Base-by-base conservation (phyloP, 2,113 vertebrate genomes). In the Todiramphus saurophagus region DNA sequence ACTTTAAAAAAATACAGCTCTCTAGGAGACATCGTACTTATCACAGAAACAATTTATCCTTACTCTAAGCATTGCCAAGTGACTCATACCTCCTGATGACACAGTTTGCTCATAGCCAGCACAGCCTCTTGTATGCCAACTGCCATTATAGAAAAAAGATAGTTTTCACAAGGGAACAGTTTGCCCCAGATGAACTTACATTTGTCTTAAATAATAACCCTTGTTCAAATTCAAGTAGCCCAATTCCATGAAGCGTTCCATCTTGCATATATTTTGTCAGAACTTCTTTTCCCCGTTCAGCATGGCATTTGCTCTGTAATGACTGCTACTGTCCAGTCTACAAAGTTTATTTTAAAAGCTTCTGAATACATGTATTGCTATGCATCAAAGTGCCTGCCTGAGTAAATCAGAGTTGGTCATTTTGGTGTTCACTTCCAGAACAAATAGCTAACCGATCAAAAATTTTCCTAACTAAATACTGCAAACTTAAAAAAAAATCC, bases 81-180 rank as follows among this genome's bases (percentile, higher is more conserved):
- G 93, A 94, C 64, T 96, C 93, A 90, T 69, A 50, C 63, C 75
- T 90, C 37, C 50, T 13, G 68, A 83, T 55, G 75, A 83, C 63
- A 92, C 44, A 76, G 58, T 23, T 73, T 9, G 7, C 41, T 88
- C 30, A 6, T 5, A 76, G 44, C 58, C 67, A 95, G 70, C 35
- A 73, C 13, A 3, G 23, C 27, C 41, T 69, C 70, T 14, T 19
- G 37, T 55, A 56, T 35, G 77, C 37, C 73, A 90, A n/a, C 4
- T 19, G 50, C 66, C 63, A 62, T 55, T 55, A 66, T 0, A 0
- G 46, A 77, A 21, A 21, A 14, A 83, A 83, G 44, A 55, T 58
- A 1, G 4, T 86, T 89, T 89, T 86, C 72, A 13, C 9, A 10
- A 44, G 5, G 23, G 7, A 86, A 63, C n/a, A n/a, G 21, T 31